Base-by-base conservation (phyloP, 2,888 invertebrate species). In the Drosophila mettleri region DNA sequence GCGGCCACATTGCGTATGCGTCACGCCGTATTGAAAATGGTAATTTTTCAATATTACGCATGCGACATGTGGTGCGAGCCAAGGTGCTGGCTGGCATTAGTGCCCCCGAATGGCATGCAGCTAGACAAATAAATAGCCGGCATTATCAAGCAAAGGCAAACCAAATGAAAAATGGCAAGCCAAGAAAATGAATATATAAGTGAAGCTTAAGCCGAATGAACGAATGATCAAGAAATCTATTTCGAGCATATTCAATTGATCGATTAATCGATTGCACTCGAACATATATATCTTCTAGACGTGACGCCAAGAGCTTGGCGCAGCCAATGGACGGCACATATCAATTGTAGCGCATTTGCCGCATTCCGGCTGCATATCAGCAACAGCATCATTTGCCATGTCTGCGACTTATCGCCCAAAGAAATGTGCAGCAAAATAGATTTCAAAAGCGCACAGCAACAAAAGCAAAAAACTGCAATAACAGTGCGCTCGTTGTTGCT, bases 361-460 rank as follows among this genome's bases (percentile, higher is more conserved):
- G 63, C 62, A 78, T 78, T 78, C 57, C 16, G 48, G 39, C 33
- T 60, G 48, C 74, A 74, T 68, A 68, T 61, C 78, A 69, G 78
- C 74, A 74, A 55, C 80, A 76, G 82, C 87, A 81, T 80, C 85
- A 87, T 82, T 82, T 79, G 84, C 84, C 83, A 88, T 80, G 89
- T 89, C 89, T 89, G 89, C 88, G 85, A 89, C 89, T 89, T 89
- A 89, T 89, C 89, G 89, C 85, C 89, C 74, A 69, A 77, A 75
- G 82, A 86, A 89, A 88, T 80, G 86, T 77, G 78, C 84, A 77
- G 72, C 76, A 69, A 86, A 82, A 86, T 80, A 73, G 87, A 85
- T 86, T 87, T 78, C 67, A 60, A 54, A 54, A 41, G 36, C 43
- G 9, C 34, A 8, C 9, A 27, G 34, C 36, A 34, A 51, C 48